Evolutionary conservation across 1,140 invertebrate genomes (phyloP), one percentile per base, ranked within the genome.

Genomic region (Choristoneura fumiferana): DNA sequence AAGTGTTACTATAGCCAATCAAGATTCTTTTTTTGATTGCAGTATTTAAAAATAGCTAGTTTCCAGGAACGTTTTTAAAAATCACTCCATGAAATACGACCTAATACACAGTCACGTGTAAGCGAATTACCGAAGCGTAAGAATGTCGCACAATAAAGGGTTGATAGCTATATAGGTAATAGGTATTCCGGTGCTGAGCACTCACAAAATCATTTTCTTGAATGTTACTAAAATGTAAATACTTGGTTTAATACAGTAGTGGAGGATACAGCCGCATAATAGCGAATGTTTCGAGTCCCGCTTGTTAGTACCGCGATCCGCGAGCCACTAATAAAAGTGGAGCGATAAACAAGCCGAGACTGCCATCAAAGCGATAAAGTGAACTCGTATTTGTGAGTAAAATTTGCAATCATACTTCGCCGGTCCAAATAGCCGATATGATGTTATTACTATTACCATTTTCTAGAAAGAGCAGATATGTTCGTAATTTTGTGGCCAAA

Each of bases 331-430:
- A 72, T 71, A 73, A 76, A 29, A 69, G 37, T 59, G 56, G 22
- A n/a, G 58, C 74, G 52, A 71, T 72, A 74, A 77, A 69, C 69
- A 77, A 67, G 67, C 57, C 43, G 17, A 65, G 63, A 66, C 60
- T 67, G 43, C 57, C 67, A 75, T 67, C 67, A 62, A 66, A 72
- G 62, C 68, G 52, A 74, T 74, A 73, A 74, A 78, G 56, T 40
- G 60, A 49, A 45, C 58, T 77, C 63, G 64, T 65, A 71, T 71
- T 77, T 75, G 70, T 63, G 62, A 78, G 70, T 78, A 74, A 68
- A 80, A 78, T 76, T 73, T 66, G 67, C 71, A 73, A 81, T 80
- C 62, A 72, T 73, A 73, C 66, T 72, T 69, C 66, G 61, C 61
- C 58, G 63, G 62, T 22, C 39, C 60, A 54, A 62, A 63, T 60